Conservation (phyloP, 2,797 vertebrate genomes). For the Rhinatrema bivittatum region DNA sequence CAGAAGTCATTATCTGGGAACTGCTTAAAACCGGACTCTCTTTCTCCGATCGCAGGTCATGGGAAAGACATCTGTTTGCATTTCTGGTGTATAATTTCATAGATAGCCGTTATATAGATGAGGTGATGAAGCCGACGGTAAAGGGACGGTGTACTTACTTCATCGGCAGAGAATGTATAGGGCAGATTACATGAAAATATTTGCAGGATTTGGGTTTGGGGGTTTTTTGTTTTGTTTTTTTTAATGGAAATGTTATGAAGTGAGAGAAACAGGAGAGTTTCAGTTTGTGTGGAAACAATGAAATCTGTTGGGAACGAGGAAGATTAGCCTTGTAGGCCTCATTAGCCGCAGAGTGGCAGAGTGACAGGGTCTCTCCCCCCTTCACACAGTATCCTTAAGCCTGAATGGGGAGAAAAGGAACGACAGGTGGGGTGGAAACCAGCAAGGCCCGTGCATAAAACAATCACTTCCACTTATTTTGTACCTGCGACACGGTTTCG, state of each 20-base stretch:
- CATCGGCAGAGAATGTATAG: slow-evolving; percentile 24
- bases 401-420: slow-evolving; percentile 7
- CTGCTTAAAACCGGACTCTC: slow-evolving; percentile 7
- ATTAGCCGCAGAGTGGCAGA: slow-evolving; percentile 11
- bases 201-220: no score
- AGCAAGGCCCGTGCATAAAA: no score
- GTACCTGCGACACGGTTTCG: no score
- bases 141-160: slow-evolving; percentile 17
- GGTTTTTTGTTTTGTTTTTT: slow-evolving; percentile 12
- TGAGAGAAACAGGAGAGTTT: slow-evolving; percentile 7
- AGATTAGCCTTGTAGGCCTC: slow-evolving; percentile 26
- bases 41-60: slow-evolving; percentile 23
- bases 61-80: slow-evolving; percentile 37
- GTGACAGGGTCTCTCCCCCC: slow-evolving; percentile 3
- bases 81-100: slow-evolving; percentile 25
- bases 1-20: slow-evolving; percentile 11
- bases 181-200: slow-evolving; percentile 23
- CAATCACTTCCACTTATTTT: no score
- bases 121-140: background rate
- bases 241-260: slow-evolving; percentile 28
- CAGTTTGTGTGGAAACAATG: slow-evolving; percentile 25
- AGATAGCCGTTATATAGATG: background rate
- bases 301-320: slow-evolving; percentile 32
- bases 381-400: slow-evolving; percentile 18
- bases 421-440: slow-evolving; percentile 25